phyloP scores from a whole-genome alignment of 2,797 vertebrate species.

The Decapterus maruadsi region DNA sequence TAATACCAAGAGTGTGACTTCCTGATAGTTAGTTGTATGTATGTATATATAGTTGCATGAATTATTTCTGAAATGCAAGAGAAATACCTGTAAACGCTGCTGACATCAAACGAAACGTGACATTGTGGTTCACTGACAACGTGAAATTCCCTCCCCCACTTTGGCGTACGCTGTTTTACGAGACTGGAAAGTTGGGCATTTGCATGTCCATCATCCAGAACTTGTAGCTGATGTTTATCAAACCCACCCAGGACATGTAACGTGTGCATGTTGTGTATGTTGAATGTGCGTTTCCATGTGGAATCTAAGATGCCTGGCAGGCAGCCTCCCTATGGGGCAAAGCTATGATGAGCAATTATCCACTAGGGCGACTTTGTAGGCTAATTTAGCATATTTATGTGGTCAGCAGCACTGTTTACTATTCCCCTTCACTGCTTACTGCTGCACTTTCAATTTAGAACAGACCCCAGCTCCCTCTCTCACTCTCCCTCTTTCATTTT shows the following conservation, averaged over 20 bases:
- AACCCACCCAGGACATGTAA: slow-evolving; percentile 16
- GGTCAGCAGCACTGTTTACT: slow-evolving; percentile 86
- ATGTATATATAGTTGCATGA: no score
- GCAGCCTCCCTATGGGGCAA: slow-evolving; percentile 75
- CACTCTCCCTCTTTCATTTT: slow-evolving; percentile 52
- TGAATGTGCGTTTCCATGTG: slow-evolving; percentile 76
- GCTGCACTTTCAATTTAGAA: slow-evolving; percentile 83
- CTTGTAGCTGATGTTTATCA: slow-evolving; percentile 42
- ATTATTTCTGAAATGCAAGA: slow-evolving; percentile 18
- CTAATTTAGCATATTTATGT: slow-evolving; percentile 86
- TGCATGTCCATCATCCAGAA: slow-evolving; percentile 34
- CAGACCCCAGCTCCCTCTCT: slow-evolving; percentile 65
- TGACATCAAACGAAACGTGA: not conserved
- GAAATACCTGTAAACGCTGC: not conserved
- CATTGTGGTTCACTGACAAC: not conserved
- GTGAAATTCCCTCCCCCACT: not conserved
- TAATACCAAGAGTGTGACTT: slow-evolving; percentile 4
- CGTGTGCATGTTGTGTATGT: slow-evolving; percentile 56
- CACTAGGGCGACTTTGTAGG: slow-evolving; percentile 84
- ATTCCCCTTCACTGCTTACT: slow-evolving; percentile 85
- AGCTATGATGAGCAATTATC: slow-evolving; percentile 86
- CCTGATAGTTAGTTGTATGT: slow-evolving; percentile 2
- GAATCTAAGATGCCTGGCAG: slow-evolving; percentile 82
- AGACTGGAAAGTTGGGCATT: slow-evolving; percentile 28
- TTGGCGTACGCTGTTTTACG: not conserved